These are phyloP conservation scores for Andrena cerasifolii DNA, from an alignment of 1,140 invertebrate species.

Conservation along the genomic window DNA sequence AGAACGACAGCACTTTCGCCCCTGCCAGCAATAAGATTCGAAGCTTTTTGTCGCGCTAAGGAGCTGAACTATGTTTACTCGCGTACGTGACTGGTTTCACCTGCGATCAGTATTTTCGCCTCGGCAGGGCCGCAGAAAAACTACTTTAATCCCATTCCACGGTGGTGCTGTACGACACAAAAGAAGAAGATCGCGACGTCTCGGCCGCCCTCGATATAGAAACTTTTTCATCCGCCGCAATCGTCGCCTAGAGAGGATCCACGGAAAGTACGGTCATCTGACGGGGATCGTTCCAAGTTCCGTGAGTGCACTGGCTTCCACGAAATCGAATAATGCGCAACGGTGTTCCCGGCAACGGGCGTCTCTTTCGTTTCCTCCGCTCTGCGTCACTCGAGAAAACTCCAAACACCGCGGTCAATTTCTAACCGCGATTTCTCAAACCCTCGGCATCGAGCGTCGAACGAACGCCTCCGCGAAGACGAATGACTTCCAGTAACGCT, in stretches of 20 bases:
- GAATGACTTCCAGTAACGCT: conserved; percentile 25
- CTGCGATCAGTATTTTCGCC: neutral
- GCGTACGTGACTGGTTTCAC: conserved; percentile 24
- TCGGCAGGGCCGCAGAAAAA: conserved; percentile 28
- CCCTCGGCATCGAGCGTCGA: neutral
- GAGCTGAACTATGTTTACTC: neutral
- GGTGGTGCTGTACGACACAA: conserved; percentile 25
- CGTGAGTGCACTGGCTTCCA: conserved; percentile 5
- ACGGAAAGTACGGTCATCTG: conserved; percentile 44
- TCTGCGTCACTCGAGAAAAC: conserved; percentile 10
- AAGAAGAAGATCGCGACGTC: conserved; percentile 43
- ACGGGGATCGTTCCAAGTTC: conserved; percentile 32
- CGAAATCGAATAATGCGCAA: conserved; percentile 45
- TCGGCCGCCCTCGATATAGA: conserved; percentile 6
- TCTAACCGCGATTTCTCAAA: conserved; percentile 43
- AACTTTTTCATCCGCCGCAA: conserved; percentile 34
- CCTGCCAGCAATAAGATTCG: neutral
- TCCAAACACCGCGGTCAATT: conserved; percentile 20
- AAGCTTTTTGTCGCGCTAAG: neutral
- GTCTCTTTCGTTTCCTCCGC: conserved; percentile 3
- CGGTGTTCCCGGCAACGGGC: neutral
- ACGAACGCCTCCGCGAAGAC: conserved; percentile 32
- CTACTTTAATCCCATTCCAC: conserved; percentile 38
- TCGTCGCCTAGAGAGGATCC: conserved; percentile 32
- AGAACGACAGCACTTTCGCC: too few species aligned